These are phyloP conservation scores for Calliphora vomitoria DNA, from an alignment of 2,888 invertebrate species.

Conservation along the genomic window DNA sequence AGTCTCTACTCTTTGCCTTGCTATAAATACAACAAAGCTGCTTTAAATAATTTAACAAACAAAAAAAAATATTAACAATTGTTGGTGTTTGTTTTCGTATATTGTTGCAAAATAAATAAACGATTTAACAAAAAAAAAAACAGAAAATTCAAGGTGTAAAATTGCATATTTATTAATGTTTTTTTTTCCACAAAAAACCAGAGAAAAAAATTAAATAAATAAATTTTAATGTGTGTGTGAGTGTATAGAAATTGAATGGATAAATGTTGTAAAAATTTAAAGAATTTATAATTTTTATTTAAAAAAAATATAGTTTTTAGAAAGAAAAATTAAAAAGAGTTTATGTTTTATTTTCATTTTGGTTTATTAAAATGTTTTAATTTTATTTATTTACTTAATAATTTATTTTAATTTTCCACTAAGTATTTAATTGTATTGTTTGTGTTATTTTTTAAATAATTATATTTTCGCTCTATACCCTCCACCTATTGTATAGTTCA, in stretches of 20 bases:
- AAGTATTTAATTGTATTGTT: too few relatives aligned
- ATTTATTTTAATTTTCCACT: too few relatives aligned
- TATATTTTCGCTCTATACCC: too few relatives aligned
- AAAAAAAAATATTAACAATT: slow-evolving; percentile 11
- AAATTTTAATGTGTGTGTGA: slow-evolving; percentile 33
- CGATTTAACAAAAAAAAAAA: not conserved
- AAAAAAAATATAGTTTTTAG: slow-evolving; percentile 16
- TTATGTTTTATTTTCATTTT: too few relatives aligned
- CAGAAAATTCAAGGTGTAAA: slow-evolving; percentile 39
- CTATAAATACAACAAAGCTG: slow-evolving; percentile 55
- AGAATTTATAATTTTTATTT: slow-evolving; percentile 34
- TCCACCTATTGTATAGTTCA: too few relatives aligned
- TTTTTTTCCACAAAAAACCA: not conserved
- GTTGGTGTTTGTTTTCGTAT: slow-evolving; percentile 21
- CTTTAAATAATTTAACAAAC: slow-evolving; percentile 24
- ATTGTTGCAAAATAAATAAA: slow-evolving; percentile 25
- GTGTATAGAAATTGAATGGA: slow-evolving; percentile 40
- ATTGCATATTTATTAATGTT: slow-evolving; percentile 24
- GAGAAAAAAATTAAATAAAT: slow-evolving; percentile 2
- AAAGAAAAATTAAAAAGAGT: too few relatives aligned
- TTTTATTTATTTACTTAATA: too few relatives aligned
- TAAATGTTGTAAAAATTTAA: slow-evolving; percentile 48
- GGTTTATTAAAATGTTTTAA: too few relatives aligned
- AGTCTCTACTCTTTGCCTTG: slow-evolving; percentile 30
- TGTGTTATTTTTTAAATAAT: too few relatives aligned